Conservation (phyloP, 2,888 invertebrate genomes). For the Cynaeus angustus region DNA sequence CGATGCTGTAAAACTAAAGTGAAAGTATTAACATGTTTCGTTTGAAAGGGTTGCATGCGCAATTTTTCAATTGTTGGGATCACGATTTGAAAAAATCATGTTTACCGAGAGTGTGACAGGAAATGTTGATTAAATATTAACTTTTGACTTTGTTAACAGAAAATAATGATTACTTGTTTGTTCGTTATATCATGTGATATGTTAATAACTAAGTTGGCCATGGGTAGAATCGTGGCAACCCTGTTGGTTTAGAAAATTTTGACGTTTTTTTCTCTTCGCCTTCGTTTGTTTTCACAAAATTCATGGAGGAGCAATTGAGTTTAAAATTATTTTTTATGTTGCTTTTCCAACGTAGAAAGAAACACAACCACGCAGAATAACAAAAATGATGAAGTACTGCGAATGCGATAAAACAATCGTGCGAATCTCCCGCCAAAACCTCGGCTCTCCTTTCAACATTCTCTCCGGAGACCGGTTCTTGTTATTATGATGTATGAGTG, state of each 20-base stretch:
- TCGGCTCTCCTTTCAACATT: conserved; percentile 17
- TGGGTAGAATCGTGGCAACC: too few species aligned
- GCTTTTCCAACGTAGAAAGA: too few species aligned
- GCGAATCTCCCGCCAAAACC: conserved; percentile 41
- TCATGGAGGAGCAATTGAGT: too few species aligned
- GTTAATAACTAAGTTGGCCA: too few species aligned
- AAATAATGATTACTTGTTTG: neutral
- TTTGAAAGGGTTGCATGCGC: neutral
- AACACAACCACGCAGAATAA: too few species aligned
- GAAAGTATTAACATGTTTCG: conserved; percentile 14
- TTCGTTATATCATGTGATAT: too few species aligned
- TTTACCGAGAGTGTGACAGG: neutral
- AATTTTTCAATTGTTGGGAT: too few species aligned
- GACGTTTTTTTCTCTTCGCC: too few species aligned
- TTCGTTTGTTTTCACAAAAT: too few species aligned
- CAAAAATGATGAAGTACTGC: too few species aligned
- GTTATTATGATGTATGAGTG: conserved; percentile 36
- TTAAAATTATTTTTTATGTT: too few species aligned
- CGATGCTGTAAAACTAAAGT: conserved; percentile 8
- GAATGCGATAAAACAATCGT: neutral
- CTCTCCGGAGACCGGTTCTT: conserved; percentile 36
- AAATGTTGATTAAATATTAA: conserved; percentile 3
- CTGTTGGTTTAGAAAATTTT: too few species aligned
- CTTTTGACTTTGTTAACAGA: neutral
- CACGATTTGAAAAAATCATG: neutral